phyloP scores from a whole-genome alignment of 2,113 vertebrate genomes.

The Balaeniceps rex region DNA sequence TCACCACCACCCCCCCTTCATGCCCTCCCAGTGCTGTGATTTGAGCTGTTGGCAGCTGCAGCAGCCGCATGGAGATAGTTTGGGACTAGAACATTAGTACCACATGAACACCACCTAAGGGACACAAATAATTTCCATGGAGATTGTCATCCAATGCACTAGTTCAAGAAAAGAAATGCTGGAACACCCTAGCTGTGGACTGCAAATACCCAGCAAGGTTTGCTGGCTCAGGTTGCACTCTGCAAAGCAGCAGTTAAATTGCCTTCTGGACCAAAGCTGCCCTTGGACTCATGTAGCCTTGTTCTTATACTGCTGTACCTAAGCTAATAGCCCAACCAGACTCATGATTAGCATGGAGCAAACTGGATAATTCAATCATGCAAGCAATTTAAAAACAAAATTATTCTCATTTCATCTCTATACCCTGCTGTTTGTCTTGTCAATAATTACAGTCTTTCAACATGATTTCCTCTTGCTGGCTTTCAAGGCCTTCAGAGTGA shows the following conservation, averaged over 20 bases:
- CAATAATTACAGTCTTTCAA: background rate
- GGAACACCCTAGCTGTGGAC: background rate
- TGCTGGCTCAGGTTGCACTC: background rate
- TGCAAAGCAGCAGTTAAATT: background rate
- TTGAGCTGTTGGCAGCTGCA: background rate
- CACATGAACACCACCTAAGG: background rate
- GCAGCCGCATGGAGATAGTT: background rate
- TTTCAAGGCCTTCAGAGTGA: background rate
- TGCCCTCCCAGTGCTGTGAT: background rate
- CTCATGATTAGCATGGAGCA: background rate
- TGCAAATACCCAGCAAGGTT: background rate
- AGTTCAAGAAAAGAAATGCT: background rate
- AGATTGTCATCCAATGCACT: background rate
- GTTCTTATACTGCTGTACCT: background rate
- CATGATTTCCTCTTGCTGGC: background rate
- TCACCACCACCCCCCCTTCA: background rate
- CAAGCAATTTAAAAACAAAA: background rate
- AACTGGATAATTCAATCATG: background rate
- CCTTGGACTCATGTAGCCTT: background rate
- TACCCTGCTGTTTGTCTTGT: background rate
- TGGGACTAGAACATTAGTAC: background rate
- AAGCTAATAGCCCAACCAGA: background rate
- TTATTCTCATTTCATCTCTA: background rate
- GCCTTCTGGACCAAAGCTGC: background rate
- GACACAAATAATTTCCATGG: background rate